A percentile compares a stretch with the other conserved stretches of the same genome.
phyloP scores from a whole-genome alignment of 2,888 invertebrate genomes.

The Metopia argyrocephala region DNA sequence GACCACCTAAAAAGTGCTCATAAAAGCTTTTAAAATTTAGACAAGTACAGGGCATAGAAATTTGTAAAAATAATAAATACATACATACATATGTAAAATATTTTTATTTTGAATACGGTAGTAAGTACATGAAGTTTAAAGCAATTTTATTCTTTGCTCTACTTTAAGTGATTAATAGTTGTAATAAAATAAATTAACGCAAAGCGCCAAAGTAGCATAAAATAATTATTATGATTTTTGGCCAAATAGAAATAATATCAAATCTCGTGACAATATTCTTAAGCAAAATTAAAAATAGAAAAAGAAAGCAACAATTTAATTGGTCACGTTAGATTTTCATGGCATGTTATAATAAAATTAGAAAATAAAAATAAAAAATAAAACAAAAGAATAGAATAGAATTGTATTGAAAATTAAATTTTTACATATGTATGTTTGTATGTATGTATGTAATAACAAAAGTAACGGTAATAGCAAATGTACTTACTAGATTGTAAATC shows the following conservation, averaged over 20 bases:
- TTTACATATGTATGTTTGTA: slow-evolving; percentile 26
- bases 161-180: background rate
- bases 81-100: no score
- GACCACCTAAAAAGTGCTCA: background rate
- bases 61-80: no score
- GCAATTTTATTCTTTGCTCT: background rate
- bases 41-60: no score
- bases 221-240: background rate
- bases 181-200: background rate
- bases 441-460: background rate
- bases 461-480: slow-evolving; percentile 4
- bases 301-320: slow-evolving; percentile 33
- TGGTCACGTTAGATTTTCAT: slow-evolving; percentile 50
- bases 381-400: slow-evolving; percentile 62
- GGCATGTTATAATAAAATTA: slow-evolving; percentile 59
- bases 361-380: background rate
- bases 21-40: no score
- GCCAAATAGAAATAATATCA: no score
- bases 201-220: background rate
- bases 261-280: slow-evolving; percentile 33
- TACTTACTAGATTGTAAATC: slow-evolving; percentile 76
- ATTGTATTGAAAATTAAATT: slow-evolving; percentile 42
- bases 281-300: background rate
- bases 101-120: no score
- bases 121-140: background rate